Conservation (phyloP, 92 coral and sea anemone species). For the Virgularia gustaviana region DNA sequence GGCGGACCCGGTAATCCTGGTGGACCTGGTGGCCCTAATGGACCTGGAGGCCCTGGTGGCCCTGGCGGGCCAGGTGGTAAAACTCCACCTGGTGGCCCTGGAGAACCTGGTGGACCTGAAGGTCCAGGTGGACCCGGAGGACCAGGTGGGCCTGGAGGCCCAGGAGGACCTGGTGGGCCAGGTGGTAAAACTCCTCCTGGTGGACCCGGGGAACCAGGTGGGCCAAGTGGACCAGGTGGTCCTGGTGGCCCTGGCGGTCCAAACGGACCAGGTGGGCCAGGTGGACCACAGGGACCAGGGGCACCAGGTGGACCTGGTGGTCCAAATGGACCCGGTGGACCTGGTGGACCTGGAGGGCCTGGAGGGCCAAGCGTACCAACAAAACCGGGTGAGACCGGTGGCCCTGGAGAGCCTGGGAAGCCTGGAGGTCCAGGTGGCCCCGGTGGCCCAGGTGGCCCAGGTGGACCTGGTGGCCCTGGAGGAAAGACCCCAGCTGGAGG, state of each 20-base stretch:
- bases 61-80: constrained; percentile 28
- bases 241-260: constrained; percentile 66
- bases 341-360: constrained; percentile 62
- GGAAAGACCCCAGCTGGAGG: constrained; percentile 39
- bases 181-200: constrained; percentile 31
- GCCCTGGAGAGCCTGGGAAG: constrained; percentile 55
- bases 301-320: constrained; percentile 17
- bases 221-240: constrained; percentile 7
- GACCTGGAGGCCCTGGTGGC: constrained; percentile 13
- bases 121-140: constrained; percentile 41
- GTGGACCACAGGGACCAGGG: constrained; percentile 65
- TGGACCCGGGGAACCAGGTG: constrained; percentile 23
- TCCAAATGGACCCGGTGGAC: constrained; percentile 49
- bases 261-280: constrained; percentile 51
- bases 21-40: constrained; percentile 5
- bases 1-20: constrained; percentile 57
- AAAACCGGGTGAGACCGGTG: constrained; percentile 66
- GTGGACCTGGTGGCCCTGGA: constrained; percentile 58
- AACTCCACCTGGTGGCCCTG: constrained; percentile 57
- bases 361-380: constrained; percentile 75
- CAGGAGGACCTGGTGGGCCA: constrained; percentile 29
- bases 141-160: constrained; percentile 10
- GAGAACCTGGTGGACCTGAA: constrained; percentile 63
- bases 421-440: constrained; percentile 86
- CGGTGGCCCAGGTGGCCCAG: constrained; percentile 74